Evolutionary conservation across 1,140 invertebrate species (phyloP).

Genomic region (Drosophila micromelanica): DNA sequence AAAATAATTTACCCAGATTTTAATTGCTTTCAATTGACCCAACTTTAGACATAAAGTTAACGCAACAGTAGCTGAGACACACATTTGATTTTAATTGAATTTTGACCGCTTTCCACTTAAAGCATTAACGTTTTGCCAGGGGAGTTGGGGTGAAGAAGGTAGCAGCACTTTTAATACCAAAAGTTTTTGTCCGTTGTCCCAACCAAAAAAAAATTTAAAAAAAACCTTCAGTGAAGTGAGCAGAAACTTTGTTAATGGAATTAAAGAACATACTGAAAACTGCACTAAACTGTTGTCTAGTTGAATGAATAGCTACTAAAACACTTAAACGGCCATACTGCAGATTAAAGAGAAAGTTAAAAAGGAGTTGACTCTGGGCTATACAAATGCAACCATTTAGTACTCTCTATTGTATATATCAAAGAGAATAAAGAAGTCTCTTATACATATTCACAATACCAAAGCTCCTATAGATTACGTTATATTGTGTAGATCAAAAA

Average conservation of each 20-base stretch:
- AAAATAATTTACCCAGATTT: slow-evolving; percentile 18
- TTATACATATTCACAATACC: background rate
- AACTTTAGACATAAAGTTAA: slow-evolving; percentile 66
- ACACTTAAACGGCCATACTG: background rate
- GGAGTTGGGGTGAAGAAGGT: background rate
- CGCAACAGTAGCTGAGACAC: slow-evolving; percentile 36
- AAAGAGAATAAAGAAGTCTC: background rate
- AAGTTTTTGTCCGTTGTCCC: slow-evolving; percentile 44
- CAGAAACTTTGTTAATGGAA: slow-evolving; percentile 54
- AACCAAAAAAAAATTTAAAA: slow-evolving; percentile 38
- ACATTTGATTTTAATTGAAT: slow-evolving; percentile 74
- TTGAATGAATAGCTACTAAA: slow-evolving; percentile 8
- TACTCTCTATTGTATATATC: background rate
- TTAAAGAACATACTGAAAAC: slow-evolving; percentile 45
- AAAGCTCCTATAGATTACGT: no score
- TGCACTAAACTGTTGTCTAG: slow-evolving; percentile 22
- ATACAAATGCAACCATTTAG: background rate
- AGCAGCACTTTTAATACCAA: slow-evolving; percentile 46
- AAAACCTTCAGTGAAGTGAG: slow-evolving; percentile 37
- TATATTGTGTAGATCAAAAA: no score
- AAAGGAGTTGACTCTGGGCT: background rate
- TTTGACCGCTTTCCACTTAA: slow-evolving; percentile 51
- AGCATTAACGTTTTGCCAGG: slow-evolving; percentile 52
- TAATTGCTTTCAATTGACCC: slow-evolving; percentile 74
- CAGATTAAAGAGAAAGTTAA: background rate